These are phyloP conservation scores for Cathartes aura DNA, from an alignment of 2,113 vertebrate genomes.

Conservation along the genomic window DNA sequence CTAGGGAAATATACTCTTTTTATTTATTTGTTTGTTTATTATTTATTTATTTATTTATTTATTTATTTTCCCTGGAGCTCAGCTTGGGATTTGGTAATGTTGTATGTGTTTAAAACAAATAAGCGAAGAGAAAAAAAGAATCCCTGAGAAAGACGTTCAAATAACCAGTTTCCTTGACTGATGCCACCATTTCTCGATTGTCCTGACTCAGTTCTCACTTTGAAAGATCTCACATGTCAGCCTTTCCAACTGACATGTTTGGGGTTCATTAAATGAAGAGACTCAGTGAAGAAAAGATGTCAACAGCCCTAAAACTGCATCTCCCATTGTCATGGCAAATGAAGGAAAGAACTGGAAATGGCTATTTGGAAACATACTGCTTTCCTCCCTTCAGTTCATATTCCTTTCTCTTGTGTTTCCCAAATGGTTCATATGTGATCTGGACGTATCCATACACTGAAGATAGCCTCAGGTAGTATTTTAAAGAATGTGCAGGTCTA, in stretches of 20 bases:
- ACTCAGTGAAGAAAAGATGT: neutral
- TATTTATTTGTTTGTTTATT: neutral
- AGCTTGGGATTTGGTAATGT: neutral
- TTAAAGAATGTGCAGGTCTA: neutral
- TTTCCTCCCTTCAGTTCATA: neutral
- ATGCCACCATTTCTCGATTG: neutral
- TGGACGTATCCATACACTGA: fast-evolving
- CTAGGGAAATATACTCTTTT: neutral
- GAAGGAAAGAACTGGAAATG: neutral
- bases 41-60: neutral
- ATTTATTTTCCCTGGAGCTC: neutral
- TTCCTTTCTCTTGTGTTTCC: neutral
- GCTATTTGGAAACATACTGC: neutral
- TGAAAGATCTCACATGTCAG: neutral
- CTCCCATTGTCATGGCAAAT: neutral
- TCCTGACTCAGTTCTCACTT: neutral
- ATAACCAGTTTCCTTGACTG: neutral
- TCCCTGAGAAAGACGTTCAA: neutral
- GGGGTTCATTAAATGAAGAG: neutral
- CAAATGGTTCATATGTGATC: neutral
- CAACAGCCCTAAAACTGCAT: neutral
- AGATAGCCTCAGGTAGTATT: neutral
- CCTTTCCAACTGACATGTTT: neutral
- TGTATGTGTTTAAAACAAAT: neutral
- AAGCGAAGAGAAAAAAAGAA: neutral